Conservation (phyloP, 2,888 invertebrate species). For the Eucera pruinosa region DNA sequence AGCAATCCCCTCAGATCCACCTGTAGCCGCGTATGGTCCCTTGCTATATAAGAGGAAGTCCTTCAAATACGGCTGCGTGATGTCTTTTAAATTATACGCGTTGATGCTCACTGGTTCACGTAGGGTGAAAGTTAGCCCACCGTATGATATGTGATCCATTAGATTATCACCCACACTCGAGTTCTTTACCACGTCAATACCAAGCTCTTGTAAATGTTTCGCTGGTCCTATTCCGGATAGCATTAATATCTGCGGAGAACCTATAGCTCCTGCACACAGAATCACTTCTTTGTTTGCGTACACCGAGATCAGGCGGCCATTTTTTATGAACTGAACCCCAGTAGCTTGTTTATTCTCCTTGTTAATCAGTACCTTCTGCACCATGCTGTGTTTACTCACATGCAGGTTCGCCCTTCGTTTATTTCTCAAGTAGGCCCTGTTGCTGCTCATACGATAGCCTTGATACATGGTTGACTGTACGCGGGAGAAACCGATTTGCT, state of each 20-base stretch:
- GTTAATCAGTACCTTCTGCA: constrained; percentile 87
- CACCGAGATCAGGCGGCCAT: constrained; percentile 85
- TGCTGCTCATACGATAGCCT: constrained; percentile 89
- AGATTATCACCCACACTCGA: constrained; percentile 89
- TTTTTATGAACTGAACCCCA: constrained; percentile 87
- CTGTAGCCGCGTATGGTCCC: too few species aligned
- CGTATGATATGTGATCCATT: constrained; percentile 89
- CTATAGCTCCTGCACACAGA: constrained; percentile 88
- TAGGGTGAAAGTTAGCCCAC: constrained; percentile 87
- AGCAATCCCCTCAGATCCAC: constrained; percentile 89
- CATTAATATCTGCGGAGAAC: constrained; percentile 90
- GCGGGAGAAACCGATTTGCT: constrained; percentile 87
- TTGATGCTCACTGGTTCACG: constrained; percentile 74
- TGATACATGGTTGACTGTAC: constrained; percentile 88
- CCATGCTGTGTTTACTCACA: constrained; percentile 87
- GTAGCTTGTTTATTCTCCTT: constrained; percentile 86
- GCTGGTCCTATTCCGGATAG: constrained; percentile 91
- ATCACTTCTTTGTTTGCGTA: constrained; percentile 90
- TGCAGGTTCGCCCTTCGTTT: constrained; percentile 88
- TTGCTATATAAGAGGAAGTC: constrained; percentile 86
- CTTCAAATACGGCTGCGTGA: constrained; percentile 70
- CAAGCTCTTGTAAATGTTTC: constrained; percentile 86
- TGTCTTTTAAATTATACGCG: too few species aligned
- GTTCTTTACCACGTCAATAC: constrained; percentile 86
- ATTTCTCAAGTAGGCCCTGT: constrained; percentile 88